phyloP scores from a whole-genome alignment of 2,797 vertebrate species.

The Gambelia wislizenii region DNA sequence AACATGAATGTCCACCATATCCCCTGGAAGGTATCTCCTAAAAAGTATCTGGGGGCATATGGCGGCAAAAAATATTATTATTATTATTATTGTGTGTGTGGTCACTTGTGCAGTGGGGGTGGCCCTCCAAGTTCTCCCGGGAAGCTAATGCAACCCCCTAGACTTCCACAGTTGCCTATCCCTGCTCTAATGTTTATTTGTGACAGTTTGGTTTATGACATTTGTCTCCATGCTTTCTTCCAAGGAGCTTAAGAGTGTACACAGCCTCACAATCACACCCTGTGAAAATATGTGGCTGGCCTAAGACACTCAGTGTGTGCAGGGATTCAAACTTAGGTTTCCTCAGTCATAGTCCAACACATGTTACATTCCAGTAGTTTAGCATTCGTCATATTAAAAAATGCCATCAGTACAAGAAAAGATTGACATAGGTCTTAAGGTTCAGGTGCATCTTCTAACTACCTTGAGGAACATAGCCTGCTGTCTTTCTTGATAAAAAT shows the following conservation, averaged over 20 bases:
- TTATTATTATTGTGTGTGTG: too few relatives aligned
- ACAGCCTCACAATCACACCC: neutral
- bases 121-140: too few relatives aligned
- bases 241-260: neutral
- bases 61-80: too few relatives aligned
- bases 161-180: neutral
- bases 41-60: too few relatives aligned
- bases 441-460: slow-evolving; percentile 51
- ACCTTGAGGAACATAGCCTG: slow-evolving; percentile 35
- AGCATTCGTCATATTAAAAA: neutral
- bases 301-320: neutral
- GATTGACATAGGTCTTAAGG: slow-evolving; percentile 20
- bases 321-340: neutral
- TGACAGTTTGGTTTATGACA: neutral
- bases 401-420: neutral
- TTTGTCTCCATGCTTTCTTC: neutral
- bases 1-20: too few relatives aligned
- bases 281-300: neutral
- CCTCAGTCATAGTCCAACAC: neutral
- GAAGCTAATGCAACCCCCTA: too few relatives aligned
- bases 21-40: too few relatives aligned
- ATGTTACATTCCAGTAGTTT: neutral
- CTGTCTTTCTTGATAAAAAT: slow-evolving; percentile 63
- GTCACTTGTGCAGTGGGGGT: too few relatives aligned
- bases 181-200: neutral